Evolutionary conservation across 2,797 vertebrate genomes (phyloP).

Genomic region (Esox masquinongy): DNA sequence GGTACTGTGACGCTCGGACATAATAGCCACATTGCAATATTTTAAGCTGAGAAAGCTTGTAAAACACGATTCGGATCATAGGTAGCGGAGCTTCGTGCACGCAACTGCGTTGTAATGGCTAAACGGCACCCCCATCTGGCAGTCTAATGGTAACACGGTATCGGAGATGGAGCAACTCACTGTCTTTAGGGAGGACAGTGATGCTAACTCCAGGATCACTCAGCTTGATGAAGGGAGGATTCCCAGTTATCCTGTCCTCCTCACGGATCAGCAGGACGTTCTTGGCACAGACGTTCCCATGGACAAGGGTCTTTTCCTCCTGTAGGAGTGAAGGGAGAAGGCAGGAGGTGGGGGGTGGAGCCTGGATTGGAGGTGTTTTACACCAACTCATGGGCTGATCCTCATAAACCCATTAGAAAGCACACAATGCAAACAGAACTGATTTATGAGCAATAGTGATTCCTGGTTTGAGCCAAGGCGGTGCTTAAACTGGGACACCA

Average conservation of each 20-base stretch:
- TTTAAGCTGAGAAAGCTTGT: neutral
- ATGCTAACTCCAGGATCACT: constrained; percentile 94
- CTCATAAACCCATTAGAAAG: no score
- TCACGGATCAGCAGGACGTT: constrained; percentile 94
- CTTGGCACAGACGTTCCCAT: constrained; percentile 94
- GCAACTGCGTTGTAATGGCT: neutral
- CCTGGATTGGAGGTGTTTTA: neutral
- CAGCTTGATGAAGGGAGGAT: constrained; percentile 93
- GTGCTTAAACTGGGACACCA: no score
- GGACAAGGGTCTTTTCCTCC: constrained; percentile 92
- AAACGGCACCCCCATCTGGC: constrained; percentile 31
- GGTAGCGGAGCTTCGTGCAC: neutral
- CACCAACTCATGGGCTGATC: neutral
- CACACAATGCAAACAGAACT: no score
- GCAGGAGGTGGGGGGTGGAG: neutral
- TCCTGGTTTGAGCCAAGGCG: no score
- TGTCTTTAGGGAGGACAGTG: constrained; percentile 90
- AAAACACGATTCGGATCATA: neutral
- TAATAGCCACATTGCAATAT: neutral
- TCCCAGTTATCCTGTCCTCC: constrained; percentile 87
- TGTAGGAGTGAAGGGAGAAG: constrained; percentile 44
- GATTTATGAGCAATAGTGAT: no score
- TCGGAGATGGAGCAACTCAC: constrained; percentile 73
- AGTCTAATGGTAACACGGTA: neutral
- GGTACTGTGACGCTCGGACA: neutral